Conservation (phyloP, 2,888 invertebrate genomes). For the Polymixis flavicincta region DNA sequence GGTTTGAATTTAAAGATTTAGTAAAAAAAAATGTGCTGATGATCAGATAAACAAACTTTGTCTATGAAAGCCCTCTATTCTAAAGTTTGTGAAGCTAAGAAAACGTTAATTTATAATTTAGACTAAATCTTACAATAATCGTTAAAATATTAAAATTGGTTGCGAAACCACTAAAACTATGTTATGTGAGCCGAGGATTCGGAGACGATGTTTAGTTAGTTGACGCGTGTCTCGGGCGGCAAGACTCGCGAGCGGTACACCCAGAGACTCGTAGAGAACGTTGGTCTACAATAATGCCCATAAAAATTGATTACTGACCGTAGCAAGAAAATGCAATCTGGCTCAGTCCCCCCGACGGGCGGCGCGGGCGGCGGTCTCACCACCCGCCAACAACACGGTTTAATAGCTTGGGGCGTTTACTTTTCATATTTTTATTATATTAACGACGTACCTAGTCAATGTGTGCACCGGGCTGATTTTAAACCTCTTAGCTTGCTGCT, state of each 20-base stretch:
- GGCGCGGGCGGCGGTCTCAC: conserved; percentile 63
- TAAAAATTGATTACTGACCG: conserved; percentile 89
- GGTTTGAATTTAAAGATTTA: conserved; percentile 7
- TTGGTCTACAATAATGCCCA: conserved; percentile 84
- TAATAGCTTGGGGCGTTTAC: conserved; percentile 83
- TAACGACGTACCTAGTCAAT: conserved; percentile 71
- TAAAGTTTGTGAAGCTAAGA: neutral
- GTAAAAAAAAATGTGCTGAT: too few species aligned
- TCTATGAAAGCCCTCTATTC: neutral
- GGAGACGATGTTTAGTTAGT: conserved; percentile 1
- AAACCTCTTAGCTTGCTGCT: conserved; percentile 36
- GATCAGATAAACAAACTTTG: neutral
- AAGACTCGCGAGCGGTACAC: conserved; percentile 41
- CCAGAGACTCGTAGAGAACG: conserved; percentile 65
- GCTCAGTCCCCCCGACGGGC: conserved; percentile 69
- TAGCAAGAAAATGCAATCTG: conserved; percentile 89
- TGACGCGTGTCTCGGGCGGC: conserved; percentile 5
- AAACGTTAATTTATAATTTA: neutral
- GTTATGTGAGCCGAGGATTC: conserved; percentile 13
- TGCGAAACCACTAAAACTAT: neutral
- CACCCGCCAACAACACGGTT: conserved; percentile 69
- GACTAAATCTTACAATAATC: neutral
- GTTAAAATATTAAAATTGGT: neutral
- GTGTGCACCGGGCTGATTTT: conserved; percentile 54
- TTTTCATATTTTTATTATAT: conserved; percentile 82